Conservation (phyloP, 2,113 vertebrate species). For the Holacanthus passer region DNA sequence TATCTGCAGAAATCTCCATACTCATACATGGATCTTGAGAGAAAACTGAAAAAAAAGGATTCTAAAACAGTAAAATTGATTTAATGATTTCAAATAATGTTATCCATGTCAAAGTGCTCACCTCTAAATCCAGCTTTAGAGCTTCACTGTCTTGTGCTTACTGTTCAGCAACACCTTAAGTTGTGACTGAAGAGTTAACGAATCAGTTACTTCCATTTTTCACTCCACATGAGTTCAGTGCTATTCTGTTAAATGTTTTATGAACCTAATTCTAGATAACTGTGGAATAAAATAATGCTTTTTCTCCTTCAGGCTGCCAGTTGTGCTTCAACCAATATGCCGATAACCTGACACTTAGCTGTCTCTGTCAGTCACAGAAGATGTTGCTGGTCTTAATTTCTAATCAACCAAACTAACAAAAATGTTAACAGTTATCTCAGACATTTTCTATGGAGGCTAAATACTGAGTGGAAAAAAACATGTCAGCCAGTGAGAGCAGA, state of each 20-base stretch:
- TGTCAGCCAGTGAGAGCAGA: conserved; percentile 54
- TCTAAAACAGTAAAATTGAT: conserved; percentile 1
- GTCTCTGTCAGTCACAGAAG: conserved; percentile 7
- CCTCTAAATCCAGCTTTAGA: conserved; percentile 25
- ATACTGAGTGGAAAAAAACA: conserved; percentile 27
- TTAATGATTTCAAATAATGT: not conserved
- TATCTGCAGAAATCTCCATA: conserved; percentile 53
- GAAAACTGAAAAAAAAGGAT: conserved; percentile 4
- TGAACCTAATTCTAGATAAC: not conserved
- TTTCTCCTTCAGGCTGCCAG: not conserved
- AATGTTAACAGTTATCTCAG: not conserved
- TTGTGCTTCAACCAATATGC: conserved; percentile 5
- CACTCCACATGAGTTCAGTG: not conserved
- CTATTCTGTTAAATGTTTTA: conserved; percentile 9
- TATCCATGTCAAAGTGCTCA: not conserved
- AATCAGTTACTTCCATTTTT: not conserved
- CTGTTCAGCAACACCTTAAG: conserved; percentile 24
- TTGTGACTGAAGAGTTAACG: conserved; percentile 1
- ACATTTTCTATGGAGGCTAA: conserved; percentile 14
- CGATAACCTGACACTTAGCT: conserved; percentile 18
- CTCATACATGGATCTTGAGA: conserved; percentile 1
- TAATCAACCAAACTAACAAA: conserved; percentile 25
- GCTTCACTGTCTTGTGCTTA: conserved; percentile 7
- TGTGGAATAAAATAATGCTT: not conserved
- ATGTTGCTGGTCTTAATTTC: not conserved